Evolutionary conservation across 2,797 vertebrate species (phyloP).

Genomic region (Diplodus sargus): DNA sequence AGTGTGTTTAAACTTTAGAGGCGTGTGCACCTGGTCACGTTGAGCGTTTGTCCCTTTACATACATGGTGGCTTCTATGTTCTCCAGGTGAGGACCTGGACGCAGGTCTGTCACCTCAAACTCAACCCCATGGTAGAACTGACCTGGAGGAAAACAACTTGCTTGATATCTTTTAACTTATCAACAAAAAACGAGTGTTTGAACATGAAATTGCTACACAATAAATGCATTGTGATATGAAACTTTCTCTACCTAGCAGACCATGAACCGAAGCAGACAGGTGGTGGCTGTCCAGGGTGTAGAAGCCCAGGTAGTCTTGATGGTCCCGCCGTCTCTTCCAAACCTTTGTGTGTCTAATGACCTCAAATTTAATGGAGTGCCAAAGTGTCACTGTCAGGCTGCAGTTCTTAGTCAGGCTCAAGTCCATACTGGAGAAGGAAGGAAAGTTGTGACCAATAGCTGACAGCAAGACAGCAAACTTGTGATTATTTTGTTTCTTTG

Average conservation of each 20-base stretch:
- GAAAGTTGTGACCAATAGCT: not conserved
- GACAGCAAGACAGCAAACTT: not conserved
- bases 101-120: conserved; percentile 86
- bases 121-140: conserved; percentile 90
- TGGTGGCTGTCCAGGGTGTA: conserved; percentile 89
- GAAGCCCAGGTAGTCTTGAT: conserved; percentile 91
- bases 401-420: conserved; percentile 85
- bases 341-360: conserved; percentile 89
- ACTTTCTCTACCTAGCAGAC: conserved; percentile 87
- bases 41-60: conserved; percentile 88
- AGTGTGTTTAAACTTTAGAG: not conserved
- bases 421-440: conserved; percentile 82
- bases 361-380: conserved; percentile 85
- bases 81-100: conserved; percentile 76
- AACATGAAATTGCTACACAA: not conserved
- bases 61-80: conserved; percentile 89
- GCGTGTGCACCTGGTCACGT: conserved; percentile 88
- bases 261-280: conserved; percentile 89
- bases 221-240: not conserved
- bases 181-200: not conserved
- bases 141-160: conserved; percentile 70
- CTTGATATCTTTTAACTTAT: not conserved
- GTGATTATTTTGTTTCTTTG: not conserved
- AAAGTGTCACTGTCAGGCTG: conserved; percentile 87
- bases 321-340: conserved; percentile 87